Base-by-base conservation (phyloP, 2,888 invertebrate species). In the Drosophila maculinotata region DNA sequence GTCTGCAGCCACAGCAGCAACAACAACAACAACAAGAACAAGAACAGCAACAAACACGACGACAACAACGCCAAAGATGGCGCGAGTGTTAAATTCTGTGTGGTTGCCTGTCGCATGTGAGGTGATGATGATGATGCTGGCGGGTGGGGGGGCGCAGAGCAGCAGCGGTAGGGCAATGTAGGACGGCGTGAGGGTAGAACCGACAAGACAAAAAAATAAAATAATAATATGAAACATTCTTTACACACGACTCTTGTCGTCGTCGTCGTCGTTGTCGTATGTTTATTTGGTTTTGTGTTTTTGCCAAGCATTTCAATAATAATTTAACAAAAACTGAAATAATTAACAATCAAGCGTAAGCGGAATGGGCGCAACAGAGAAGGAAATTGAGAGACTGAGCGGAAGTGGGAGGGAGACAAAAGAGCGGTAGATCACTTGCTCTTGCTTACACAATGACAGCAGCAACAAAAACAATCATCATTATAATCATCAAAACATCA, bases 301-400 rank as follows among this genome's bases (percentile, higher is more conserved):
- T 60, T 63, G 68, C 74, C 70, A 74, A 77, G 69, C 81, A 80
- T 80, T 82, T 86, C 62, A 78, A 83, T 84, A 74, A 73, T 77
- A 73, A 78, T 83, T 80, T 76, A 86, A 80, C 77, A 83, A 80
- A 76, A 70, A 76, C 70, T 68, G 49, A 87, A 87, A 87, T 76
- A 83, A 87, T 83, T 84, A 87, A 78, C 81, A 80, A 78, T 59
- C 71, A 70, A 74, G 64, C 74, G 69, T 35, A 53, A 36, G 39
- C 36, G 7, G 3, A 12, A 17, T 38, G 39, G 8, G 54, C 6
- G 30, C 28, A 33, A 62, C 38, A 39, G 49, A 59, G 63, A 31
- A 9, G 31, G 7, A n/a, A 28, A 23, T 6, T n/a, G n/a, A 47
- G 9, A 20, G 12, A 9, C 14, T 2, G 15, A 4, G 12, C 1